Percentiles rank a stretch among this genome's conserved stretches.
Conservation (phyloP, 2,113 vertebrate species). For the Bambusicola thoracicus region DNA sequence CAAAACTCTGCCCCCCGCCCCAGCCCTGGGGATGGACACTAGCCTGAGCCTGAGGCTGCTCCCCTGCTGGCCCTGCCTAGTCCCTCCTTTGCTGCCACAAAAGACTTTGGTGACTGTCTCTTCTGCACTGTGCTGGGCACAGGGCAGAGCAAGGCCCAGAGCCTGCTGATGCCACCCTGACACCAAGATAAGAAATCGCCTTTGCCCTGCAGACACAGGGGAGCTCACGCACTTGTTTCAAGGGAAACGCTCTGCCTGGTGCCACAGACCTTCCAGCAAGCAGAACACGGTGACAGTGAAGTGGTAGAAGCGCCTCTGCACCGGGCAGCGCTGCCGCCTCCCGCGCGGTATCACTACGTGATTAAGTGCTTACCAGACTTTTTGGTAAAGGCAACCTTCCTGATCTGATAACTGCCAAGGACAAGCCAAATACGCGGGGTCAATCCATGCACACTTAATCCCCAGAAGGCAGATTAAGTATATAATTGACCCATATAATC, state of each 20-base stretch:
- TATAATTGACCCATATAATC: slow-evolving; percentile 99
- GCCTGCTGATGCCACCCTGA: not conserved
- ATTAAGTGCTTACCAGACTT: slow-evolving; percentile 85
- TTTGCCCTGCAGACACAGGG: not conserved
- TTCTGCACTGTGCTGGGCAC: accelerated
- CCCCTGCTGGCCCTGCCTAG: not conserved
- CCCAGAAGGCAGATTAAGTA: slow-evolving; percentile 95
- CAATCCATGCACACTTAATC: slow-evolving; percentile 95
- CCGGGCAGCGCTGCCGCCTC: slow-evolving; percentile 35
- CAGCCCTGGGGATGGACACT: not conserved
- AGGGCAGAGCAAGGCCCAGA: not conserved
- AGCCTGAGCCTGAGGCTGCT: not conserved
- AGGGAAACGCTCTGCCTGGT: slow-evolving; percentile 43
- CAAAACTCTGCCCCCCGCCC: not conserved
- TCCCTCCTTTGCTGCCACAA: not conserved
- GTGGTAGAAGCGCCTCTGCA: slow-evolving; percentile 74
- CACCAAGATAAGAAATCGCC: not conserved
- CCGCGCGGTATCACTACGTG: slow-evolving; percentile 62
- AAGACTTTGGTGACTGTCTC: not conserved
- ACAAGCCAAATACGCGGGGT: slow-evolving; percentile 93
- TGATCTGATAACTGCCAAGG: slow-evolving; percentile 94
- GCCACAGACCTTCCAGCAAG: slow-evolving; percentile 33
- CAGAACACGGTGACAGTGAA: slow-evolving; percentile 67
- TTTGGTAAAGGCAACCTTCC: slow-evolving; percentile 85
- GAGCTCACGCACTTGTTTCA: not conserved